Evolutionary conservation across 2,797 vertebrate genomes (phyloP).

Genomic region (Fistularia tabacaria): DNA sequence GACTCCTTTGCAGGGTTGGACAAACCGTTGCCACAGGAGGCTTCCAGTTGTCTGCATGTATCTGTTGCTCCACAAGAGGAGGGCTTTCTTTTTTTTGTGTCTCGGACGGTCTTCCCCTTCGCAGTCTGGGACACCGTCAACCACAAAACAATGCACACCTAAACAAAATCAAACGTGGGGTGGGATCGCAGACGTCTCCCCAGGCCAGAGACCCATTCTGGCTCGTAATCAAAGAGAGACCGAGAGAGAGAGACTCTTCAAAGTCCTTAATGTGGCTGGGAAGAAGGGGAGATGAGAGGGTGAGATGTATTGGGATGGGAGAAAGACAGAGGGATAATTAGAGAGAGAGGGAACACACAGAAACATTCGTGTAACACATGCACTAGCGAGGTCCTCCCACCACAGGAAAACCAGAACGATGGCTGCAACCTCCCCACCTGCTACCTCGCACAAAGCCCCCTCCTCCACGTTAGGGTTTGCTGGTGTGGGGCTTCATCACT

Average conservation of each 20-base stretch:
- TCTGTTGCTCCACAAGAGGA: too few relatives aligned
- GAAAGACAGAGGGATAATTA: slow-evolving; percentile 60
- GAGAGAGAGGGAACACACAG: slow-evolving; percentile 33
- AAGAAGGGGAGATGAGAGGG: slow-evolving; percentile 54
- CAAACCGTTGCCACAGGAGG: too few relatives aligned
- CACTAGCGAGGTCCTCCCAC: slow-evolving; percentile 2
- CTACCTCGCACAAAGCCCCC: slow-evolving; percentile 29
- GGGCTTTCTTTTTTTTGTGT: too few relatives aligned
- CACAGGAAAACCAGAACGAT: slow-evolving; percentile 47
- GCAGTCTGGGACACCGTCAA: slow-evolving; percentile 15
- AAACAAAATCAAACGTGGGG: slow-evolving; percentile 15
- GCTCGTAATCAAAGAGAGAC: slow-evolving; percentile 58
- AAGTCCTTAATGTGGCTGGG: slow-evolving; percentile 51
- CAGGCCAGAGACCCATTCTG: slow-evolving; percentile 49
- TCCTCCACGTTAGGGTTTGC: slow-evolving; percentile 4
- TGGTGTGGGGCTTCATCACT: background rate
- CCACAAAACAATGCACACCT: slow-evolving; percentile 26
- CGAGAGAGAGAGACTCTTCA: slow-evolving; percentile 41
- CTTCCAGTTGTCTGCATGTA: too few relatives aligned
- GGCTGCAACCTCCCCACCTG: slow-evolving; percentile 57
- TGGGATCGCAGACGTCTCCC: slow-evolving; percentile 54
- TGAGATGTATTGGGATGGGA: slow-evolving; percentile 44
- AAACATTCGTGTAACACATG: slow-evolving; percentile 26
- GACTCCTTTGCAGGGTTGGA: too few relatives aligned
- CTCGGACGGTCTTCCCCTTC: background rate